Conservation (phyloP, 35 echinoderm and acorn worm genomes). For the Hemicentrotus pulcherrimus region DNA sequence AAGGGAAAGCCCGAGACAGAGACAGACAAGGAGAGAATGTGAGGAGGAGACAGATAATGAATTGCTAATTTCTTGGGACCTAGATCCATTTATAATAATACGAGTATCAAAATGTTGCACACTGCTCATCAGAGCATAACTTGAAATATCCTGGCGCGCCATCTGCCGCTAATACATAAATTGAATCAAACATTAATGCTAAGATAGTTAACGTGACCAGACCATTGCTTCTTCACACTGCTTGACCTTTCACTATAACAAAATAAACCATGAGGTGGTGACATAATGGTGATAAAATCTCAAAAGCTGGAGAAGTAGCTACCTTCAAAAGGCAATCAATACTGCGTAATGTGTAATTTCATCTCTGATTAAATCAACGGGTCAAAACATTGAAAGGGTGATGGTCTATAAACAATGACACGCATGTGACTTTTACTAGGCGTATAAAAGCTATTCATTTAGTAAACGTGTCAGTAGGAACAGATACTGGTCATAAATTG, state of each 20-base stretch:
- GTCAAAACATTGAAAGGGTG: background rate
- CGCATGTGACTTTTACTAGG: background rate
- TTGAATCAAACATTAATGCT: background rate
- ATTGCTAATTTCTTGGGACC: background rate
- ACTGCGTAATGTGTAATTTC: background rate
- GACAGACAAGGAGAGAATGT: background rate
- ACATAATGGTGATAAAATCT: background rate
- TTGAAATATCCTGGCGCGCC: background rate
- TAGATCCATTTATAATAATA: background rate
- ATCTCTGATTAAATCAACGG: background rate
- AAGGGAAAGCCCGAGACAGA: background rate
- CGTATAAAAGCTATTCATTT: background rate
- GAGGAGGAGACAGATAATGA: background rate
- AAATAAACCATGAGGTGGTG: background rate
- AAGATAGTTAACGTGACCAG: background rate
- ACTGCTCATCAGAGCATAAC: background rate
- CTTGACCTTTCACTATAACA: background rate
- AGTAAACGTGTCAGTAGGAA: background rate
- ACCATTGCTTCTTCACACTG: background rate
- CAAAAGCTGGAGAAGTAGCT: background rate
- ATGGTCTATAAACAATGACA: background rate
- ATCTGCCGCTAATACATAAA: background rate
- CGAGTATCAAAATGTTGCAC: background rate
- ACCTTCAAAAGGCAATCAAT: background rate
- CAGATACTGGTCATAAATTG: background rate